These are phyloP conservation scores for Tipula lateralis DNA, from an alignment of 2,888 invertebrate genomes.

Conservation along the genomic window DNA sequence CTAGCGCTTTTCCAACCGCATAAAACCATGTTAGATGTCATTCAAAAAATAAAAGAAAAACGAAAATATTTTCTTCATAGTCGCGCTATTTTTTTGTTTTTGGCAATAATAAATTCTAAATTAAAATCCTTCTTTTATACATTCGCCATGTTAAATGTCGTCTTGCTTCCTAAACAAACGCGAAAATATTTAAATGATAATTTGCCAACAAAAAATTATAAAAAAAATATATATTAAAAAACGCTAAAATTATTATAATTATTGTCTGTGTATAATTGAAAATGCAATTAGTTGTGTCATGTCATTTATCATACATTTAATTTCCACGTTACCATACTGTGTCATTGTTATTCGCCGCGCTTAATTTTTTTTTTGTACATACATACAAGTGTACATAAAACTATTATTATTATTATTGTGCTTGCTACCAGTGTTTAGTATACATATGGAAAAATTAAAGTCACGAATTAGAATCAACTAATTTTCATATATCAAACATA, in stretches of 20 bases:
- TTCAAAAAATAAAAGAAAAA: background rate
- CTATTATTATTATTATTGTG: background rate
- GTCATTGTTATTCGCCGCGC: background rate
- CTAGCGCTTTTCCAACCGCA: background rate
- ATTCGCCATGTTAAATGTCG: background rate
- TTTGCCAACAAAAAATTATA: background rate
- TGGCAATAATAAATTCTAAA: background rate
- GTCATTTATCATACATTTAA: slow-evolving; percentile 39
- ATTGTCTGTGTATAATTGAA: slow-evolving; percentile 36
- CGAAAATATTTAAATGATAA: background rate
- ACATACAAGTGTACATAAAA: background rate
- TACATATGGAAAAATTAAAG: background rate
- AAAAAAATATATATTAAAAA: background rate
- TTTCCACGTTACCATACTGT: background rate
- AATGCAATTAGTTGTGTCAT: slow-evolving; percentile 41
- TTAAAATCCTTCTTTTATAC: slow-evolving; percentile 12
- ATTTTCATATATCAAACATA: background rate
- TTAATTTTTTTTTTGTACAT: background rate
- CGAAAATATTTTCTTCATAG: background rate
- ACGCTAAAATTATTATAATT: slow-evolving; percentile 34
- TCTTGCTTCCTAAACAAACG: background rate
- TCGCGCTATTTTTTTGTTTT: background rate
- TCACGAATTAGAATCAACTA: background rate
- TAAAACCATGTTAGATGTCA: background rate
- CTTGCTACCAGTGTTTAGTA: background rate